Base-by-base conservation (phyloP, 2,113 vertebrate species). In the Amazona guildingii region DNA sequence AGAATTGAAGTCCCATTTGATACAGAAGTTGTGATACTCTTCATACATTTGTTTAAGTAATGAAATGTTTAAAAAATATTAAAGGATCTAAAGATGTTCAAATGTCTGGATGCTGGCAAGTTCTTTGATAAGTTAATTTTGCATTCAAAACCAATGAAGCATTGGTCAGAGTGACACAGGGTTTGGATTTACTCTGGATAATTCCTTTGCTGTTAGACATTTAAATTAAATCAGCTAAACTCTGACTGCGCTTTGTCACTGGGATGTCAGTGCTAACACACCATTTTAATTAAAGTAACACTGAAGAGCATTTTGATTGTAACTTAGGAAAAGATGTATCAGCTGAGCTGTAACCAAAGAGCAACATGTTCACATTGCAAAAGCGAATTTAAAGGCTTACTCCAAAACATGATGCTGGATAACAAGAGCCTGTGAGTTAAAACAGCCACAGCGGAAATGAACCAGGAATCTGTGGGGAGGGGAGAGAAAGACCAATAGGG, bases 161-260 rank as follows among this genome's bases (percentile, higher is more conserved):
- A 27, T 43, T 95, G 93, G 96, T 75, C 95, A 95, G 88, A 88
- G 82, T 89, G 94, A 76, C 90, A 87, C 83, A 57, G 18, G 77
- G 57, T 72, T 94, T 4, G 14, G 85, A 95, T 96, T 97, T 96
- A 97, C 33, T 67, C 66, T 83, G 81, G 78, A 85, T 90, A 95
- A 97, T 97, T 97, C 93, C 84, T 96, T 96, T 96, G 86, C 90
- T 90, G 87, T 90, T 94, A 96, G 84, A 96, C 80, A 94, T 96
- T 95, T 96, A 96, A 97, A 86, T 97, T 95, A 92, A 95, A 95
- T 94, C 94, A 96, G 95, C 95, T 97, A 97, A 97, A 97, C 88
- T 54, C 85, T 92, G 91, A 29, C 89, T 95, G 92, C 5, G 28
- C 74, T 90, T 85, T 76, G 89, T 92, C 86, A 86, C 49, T 96